These are phyloP conservation scores for Tamandua tetradactyla DNA, from an alignment of 2,797 vertebrate species.

Conservation along the genomic window DNA sequence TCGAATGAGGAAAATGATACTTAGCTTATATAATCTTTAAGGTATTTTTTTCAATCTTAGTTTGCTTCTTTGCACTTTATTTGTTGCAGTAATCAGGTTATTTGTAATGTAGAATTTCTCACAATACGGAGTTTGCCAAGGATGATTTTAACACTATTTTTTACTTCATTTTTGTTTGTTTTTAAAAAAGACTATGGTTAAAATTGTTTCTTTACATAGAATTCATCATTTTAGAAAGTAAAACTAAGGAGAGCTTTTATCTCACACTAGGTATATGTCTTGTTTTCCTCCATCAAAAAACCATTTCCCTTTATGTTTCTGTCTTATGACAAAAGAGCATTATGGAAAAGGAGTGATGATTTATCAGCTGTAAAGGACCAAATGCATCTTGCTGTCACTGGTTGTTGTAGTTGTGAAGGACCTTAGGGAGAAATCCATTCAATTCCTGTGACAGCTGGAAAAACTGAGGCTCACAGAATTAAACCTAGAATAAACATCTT, in stretches of 20 bases:
- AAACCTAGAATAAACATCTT: background rate
- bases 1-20: background rate
- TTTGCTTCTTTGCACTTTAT: background rate
- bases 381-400: background rate
- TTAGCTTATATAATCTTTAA: background rate
- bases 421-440: background rate
- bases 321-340: background rate
- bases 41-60: background rate
- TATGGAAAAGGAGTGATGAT: background rate
- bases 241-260: background rate
- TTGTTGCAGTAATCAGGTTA: background rate
- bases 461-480: background rate
- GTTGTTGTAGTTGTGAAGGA: background rate
- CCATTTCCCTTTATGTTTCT: background rate
- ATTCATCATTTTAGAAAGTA: background rate
- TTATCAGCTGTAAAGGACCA: background rate
- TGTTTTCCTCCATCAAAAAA: background rate
- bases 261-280: background rate
- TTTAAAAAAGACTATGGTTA: background rate
- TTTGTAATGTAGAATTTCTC: background rate
- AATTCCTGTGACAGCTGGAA: background rate
- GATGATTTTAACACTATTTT: background rate
- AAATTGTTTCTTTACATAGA: background rate
- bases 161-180: background rate
- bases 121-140: background rate